Evolutionary conservation across 1,140 invertebrate species (phyloP).

Genomic region (Heliconius eleuchia): DNA sequence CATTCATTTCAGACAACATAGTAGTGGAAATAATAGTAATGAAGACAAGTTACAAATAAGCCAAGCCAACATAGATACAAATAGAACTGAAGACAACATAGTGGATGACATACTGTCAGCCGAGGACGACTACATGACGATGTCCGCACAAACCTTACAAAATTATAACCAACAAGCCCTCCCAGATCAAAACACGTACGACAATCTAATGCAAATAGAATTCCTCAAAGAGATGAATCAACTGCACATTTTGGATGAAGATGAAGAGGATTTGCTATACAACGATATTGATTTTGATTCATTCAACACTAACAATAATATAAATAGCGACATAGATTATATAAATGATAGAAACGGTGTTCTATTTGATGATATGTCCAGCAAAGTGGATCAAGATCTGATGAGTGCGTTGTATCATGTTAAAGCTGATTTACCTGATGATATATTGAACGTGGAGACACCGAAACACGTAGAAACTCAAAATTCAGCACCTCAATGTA

Average conservation of each 20-base stretch:
- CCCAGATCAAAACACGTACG: slow-evolving; percentile 46
- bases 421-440: slow-evolving; percentile 64
- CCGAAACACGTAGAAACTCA: slow-evolving; percentile 40
- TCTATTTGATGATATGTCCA: slow-evolving; percentile 57
- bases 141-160: slow-evolving; percentile 51
- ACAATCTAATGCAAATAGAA: slow-evolving; percentile 69
- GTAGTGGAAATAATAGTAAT: slow-evolving; percentile 41
- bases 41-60: slow-evolving; percentile 48
- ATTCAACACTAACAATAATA: slow-evolving; percentile 65
- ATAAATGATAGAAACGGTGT: slow-evolving; percentile 54
- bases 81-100: slow-evolving; percentile 69
- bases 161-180: slow-evolving; percentile 38
- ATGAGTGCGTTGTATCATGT: slow-evolving; percentile 64
- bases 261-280: slow-evolving; percentile 71
- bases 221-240: slow-evolving; percentile 73
- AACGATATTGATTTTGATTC: slow-evolving; percentile 73
- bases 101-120: slow-evolving; percentile 71
- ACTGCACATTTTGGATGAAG: slow-evolving; percentile 66
- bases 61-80: slow-evolving; percentile 48
- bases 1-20: slow-evolving; percentile 56
- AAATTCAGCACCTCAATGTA: slow-evolving; percentile 37
- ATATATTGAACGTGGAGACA: slow-evolving; percentile 56
- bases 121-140: slow-evolving; percentile 69
- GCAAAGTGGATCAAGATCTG: slow-evolving; percentile 65
- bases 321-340: slow-evolving; percentile 66